Evolutionary conservation across 2,888 invertebrate genomes (phyloP).

Genomic region (Apamea sordens): DNA sequence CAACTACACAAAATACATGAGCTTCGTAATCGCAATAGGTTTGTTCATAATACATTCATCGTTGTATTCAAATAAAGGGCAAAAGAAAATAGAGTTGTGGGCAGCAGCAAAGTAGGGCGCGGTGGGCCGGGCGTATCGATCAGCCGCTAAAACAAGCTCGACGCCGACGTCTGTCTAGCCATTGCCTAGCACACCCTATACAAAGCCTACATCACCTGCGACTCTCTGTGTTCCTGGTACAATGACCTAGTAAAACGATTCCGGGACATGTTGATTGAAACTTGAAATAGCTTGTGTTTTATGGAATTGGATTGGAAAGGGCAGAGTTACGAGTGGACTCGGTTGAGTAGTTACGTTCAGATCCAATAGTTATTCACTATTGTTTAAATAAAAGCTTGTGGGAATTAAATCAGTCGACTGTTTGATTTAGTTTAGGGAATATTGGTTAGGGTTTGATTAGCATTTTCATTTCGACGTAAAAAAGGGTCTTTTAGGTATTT

Average conservation of each 20-base stretch:
- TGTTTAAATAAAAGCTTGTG: conserved; percentile 59
- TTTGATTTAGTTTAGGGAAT: conserved; percentile 43
- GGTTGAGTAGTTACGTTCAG: conserved; percentile 54
- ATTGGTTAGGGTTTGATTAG: conserved; percentile 50
- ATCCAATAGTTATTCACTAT: conserved; percentile 55
- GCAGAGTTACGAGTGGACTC: conserved; percentile 64
- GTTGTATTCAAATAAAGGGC: conserved; percentile 77
- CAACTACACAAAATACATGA: conserved; percentile 60
- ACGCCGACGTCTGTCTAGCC: conserved; percentile 82
- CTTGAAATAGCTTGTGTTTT: conserved; percentile 78
- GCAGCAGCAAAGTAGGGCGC: conserved; percentile 85
- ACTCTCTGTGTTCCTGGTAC: conserved; percentile 79
- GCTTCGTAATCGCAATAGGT: conserved; percentile 55
- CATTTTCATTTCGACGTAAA: conserved; percentile 45
- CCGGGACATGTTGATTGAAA: conserved; percentile 81
- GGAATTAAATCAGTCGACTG: conserved; percentile 38
- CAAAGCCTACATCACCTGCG: conserved; percentile 80
- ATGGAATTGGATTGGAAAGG: conserved; percentile 77
- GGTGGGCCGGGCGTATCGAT: conserved; percentile 86
- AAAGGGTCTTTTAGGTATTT: conserved; percentile 29
- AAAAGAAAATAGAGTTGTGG: conserved; percentile 82
- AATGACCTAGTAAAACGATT: conserved; percentile 85
- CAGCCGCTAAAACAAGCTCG: conserved; percentile 86
- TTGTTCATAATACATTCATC: conserved; percentile 72
- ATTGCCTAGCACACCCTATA: conserved; percentile 78